These are phyloP conservation scores for Lordiphosa stackelbergi DNA, from an alignment of 1,140 invertebrate species.

Conservation along the genomic window DNA sequence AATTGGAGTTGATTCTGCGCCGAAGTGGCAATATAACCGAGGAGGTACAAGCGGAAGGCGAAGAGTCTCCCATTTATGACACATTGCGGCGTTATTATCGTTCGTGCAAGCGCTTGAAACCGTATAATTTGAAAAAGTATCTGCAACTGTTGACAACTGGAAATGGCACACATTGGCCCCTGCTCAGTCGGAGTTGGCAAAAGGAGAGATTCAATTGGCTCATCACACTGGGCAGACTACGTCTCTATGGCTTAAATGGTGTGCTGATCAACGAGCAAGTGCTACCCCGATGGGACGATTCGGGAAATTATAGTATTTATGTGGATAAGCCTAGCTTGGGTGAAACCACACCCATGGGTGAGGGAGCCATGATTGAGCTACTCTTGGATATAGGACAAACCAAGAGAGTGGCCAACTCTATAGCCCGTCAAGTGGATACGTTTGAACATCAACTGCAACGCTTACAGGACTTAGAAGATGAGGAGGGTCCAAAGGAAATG, in stretches of 20 bases:
- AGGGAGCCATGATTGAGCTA: slow-evolving; percentile 68
- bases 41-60: slow-evolving; percentile 22
- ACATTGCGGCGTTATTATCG: slow-evolving; percentile 62
- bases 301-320: slow-evolving; percentile 55
- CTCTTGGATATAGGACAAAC: slow-evolving; percentile 69
- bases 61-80: slow-evolving; percentile 21
- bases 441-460: slow-evolving; percentile 65
- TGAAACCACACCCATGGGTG: slow-evolving; percentile 64
- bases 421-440: slow-evolving; percentile 53
- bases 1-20: slow-evolving; percentile 49
- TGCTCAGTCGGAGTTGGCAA: slow-evolving; percentile 59
- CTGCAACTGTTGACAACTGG: slow-evolving; percentile 49
- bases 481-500: slow-evolving; percentile 66
- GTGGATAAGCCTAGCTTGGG: slow-evolving; percentile 58
- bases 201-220: slow-evolving; percentile 61
- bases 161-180: slow-evolving; percentile 49
- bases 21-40: slow-evolving; percentile 26
- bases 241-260: slow-evolving; percentile 61
- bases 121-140: slow-evolving; percentile 73
- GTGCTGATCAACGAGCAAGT: slow-evolving; percentile 63
- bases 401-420: slow-evolving; percentile 59
- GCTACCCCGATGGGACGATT: slow-evolving; percentile 69
- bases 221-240: slow-evolving; percentile 49
- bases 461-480: slow-evolving; percentile 65
- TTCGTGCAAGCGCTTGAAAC: slow-evolving; percentile 68